Conservation (phyloP, 2,888 invertebrate species). For the Neocrepidodera transversa region DNA sequence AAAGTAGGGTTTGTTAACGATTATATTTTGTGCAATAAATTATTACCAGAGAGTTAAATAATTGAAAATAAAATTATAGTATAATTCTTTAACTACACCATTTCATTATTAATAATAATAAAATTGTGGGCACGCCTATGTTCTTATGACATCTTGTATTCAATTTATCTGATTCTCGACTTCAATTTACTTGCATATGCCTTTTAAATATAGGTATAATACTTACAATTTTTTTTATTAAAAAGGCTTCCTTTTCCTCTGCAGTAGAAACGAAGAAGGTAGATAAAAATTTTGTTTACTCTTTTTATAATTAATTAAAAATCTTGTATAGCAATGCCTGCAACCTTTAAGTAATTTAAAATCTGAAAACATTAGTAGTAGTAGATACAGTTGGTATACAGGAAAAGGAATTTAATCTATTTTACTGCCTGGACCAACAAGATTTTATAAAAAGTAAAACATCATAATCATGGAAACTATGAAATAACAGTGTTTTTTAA, state of each 20-base stretch:
- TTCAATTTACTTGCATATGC: constrained; percentile 5
- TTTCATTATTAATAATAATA: too few relatives aligned
- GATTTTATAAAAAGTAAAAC: too few relatives aligned
- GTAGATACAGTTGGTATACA: too few relatives aligned
- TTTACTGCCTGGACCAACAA: too few relatives aligned
- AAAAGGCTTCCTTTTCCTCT: not conserved
- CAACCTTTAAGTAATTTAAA: not conserved
- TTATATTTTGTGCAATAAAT: too few relatives aligned
- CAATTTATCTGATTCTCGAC: constrained; percentile 7
- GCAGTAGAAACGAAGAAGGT: not conserved
- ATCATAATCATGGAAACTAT: too few relatives aligned
- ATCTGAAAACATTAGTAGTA: constrained; percentile 3
- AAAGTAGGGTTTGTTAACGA: too few relatives aligned
- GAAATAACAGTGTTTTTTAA: too few relatives aligned
- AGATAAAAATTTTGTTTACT: not conserved
- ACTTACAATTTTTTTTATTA: constrained; percentile 1
- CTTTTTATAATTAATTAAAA: constrained; percentile 5
- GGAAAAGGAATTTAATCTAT: too few relatives aligned
- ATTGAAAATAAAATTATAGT: too few relatives aligned
- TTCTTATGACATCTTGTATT: constrained; percentile 1
- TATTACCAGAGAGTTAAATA: too few relatives aligned
- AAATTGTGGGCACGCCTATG: not conserved
- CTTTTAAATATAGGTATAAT: not conserved
- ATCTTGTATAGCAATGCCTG: not conserved
- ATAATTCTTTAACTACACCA: too few relatives aligned